A percentile compares a stretch with the other conserved stretches of the same genome.
phyloP scores from a whole-genome alignment of 2,113 vertebrate species.

The Nyctereutes procyonoides region DNA sequence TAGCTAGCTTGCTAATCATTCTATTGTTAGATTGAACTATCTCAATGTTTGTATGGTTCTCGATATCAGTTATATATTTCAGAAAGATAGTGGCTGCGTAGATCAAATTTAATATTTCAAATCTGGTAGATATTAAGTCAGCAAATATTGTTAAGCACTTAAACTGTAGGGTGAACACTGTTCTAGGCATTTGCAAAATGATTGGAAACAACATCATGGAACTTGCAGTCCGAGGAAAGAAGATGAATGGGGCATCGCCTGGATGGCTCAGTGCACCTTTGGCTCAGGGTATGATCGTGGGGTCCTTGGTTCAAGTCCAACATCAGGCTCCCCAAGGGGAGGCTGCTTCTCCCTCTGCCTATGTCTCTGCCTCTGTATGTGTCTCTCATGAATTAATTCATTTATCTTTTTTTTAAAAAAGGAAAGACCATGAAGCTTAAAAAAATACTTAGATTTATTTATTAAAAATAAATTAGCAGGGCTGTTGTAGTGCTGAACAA shows the following conservation, averaged over 20 bases:
- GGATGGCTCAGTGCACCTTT: too few relatives aligned
- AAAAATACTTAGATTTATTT: not conserved
- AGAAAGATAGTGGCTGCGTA: not conserved
- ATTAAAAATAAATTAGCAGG: not conserved
- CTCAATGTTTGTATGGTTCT: not conserved
- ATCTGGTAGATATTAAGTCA: not conserved
- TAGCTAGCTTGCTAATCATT: conserved; percentile 8
- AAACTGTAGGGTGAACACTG: not conserved
- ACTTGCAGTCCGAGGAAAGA: not conserved
- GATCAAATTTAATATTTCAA: conserved; percentile 41
- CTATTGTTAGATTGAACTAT: not conserved
- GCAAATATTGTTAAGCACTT: not conserved
- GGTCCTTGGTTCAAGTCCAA: too few relatives aligned
- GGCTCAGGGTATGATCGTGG: too few relatives aligned
- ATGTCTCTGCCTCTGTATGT: too few relatives aligned
- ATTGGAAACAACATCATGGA: not conserved
- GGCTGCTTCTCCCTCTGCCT: too few relatives aligned
- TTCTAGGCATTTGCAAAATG: not conserved
- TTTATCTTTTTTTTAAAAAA: too few relatives aligned
- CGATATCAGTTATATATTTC: not conserved
- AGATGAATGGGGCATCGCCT: not conserved
- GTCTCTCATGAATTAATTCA: too few relatives aligned
- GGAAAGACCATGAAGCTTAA: not conserved
- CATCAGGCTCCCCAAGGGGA: too few relatives aligned
- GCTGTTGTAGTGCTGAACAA: not conserved